Evolutionary conservation across 1,140 invertebrate species (phyloP), one percentile per base, ranked within the genome.

Genomic region (Zaprionus camerounensis): DNA sequence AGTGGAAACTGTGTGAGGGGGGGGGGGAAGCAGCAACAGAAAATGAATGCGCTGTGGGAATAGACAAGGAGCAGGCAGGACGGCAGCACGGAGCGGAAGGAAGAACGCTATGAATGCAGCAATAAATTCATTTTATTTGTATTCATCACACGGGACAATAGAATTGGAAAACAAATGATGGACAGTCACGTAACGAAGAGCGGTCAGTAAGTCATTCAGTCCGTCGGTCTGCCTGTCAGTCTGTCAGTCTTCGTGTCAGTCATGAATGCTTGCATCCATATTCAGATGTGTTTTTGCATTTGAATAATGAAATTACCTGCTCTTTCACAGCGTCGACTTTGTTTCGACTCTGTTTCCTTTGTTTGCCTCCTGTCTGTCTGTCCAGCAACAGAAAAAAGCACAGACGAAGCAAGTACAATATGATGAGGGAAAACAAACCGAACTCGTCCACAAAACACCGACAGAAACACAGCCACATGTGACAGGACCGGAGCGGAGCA

Each of bases 241-340:
- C 36, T 31, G 49, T 36, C 28, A 28, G 20, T 62, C 68, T 46
- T 7, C 41, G 12, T 51, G 49, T 41, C 49, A 41, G 53, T 64
- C 64, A 64, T 65, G 41, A 34, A 53, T 74, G 46, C 51, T 41
- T 22, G 31, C 36, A 61, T 61, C 62, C 44, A 76, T 86, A 70
- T 70, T 75, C 66, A 75, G 69, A 51, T 68, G 61, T 65, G 53
- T 53, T 70, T 65, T 17, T 61, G 57, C 59, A 81, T 88, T 72
- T 84, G 79, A 82, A 85, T 90, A 90, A 90, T 90, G 82, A 85
- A 90, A 90, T 90, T 90, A 91, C 72, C 73, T 80, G 62, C 71
- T 73, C 72, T 79, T 76, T 88, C 66, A 51, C 13, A 71, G n/a
- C 51, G 36, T 58, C 56, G 56, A 73, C 57, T 77, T 62, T 68